Percentiles rank a stretch among this genome's conserved stretches.
Conservation (phyloP, 2,113 vertebrate genomes). For the Ploceus nigricollis region DNA sequence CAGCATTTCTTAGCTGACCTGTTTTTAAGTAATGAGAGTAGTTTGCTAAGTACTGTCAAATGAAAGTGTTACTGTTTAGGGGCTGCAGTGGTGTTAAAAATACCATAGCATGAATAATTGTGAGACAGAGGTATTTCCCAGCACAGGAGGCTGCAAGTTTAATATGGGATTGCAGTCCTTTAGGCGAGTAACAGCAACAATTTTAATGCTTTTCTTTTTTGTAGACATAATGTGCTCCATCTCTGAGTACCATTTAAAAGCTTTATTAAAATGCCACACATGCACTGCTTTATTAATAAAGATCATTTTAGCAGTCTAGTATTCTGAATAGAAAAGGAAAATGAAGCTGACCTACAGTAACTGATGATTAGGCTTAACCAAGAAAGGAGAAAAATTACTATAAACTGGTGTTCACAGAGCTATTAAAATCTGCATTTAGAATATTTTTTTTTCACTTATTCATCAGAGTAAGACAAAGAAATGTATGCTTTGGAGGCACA, state of each 20-base stretch:
- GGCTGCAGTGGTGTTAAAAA: neutral
- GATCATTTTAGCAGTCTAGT: neutral
- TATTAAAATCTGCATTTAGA: neutral
- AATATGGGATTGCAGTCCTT: neutral
- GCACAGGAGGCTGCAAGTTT: neutral
- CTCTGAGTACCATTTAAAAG: conserved; percentile 8
- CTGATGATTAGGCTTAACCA: neutral
- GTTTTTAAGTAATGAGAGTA: neutral
- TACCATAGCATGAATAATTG: neutral
- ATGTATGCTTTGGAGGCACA: neutral
- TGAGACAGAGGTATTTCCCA: neutral
- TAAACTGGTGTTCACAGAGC: neutral
- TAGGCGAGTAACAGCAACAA: neutral
- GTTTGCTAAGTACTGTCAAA: neutral
- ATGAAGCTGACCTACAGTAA: neutral
- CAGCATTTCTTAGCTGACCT: neutral
- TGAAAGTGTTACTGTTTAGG: neutral
- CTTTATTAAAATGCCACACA: neutral
- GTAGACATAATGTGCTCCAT: neutral
- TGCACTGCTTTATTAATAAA: conserved; percentile 7
- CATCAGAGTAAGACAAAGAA: neutral
- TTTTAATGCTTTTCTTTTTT: neutral
- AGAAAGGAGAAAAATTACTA: neutral
- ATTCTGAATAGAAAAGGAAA: conserved; percentile 35
- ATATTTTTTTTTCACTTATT: neutral